Percentiles rank a stretch among this genome's conserved stretches.
These are phyloP conservation scores for Furcula furcula DNA, from an alignment of 2,888 invertebrate genomes.

Conservation along the genomic window DNA sequence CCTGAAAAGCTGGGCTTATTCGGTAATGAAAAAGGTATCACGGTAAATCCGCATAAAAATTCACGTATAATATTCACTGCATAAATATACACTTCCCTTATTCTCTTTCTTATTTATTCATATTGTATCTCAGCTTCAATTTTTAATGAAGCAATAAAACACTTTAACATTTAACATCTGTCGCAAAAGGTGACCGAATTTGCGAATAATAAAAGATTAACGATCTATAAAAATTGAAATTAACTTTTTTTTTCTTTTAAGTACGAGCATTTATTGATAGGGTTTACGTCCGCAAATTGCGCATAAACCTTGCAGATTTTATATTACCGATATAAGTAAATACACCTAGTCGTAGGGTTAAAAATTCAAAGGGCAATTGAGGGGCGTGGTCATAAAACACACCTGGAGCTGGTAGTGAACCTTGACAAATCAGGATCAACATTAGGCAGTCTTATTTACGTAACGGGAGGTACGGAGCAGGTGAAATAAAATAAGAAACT, in stretches of 20 bases:
- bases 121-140: no score
- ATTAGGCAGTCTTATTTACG: constrained; percentile 33
- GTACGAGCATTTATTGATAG: constrained; percentile 19
- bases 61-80: no score
- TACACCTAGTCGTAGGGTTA: no score
- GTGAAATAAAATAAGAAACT: constrained; percentile 25
- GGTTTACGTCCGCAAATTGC: constrained; percentile 10
- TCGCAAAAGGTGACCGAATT: constrained; percentile 14
- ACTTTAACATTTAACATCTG: constrained; percentile 9
- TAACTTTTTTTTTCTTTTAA: constrained; percentile 10
- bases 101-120: no score
- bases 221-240: constrained; percentile 13
- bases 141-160: constrained; percentile 19
- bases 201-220: constrained; percentile 18
- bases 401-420: constrained; percentile 29
- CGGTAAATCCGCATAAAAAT: no score
- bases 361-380: constrained; percentile 40
- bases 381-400: constrained; percentile 30
- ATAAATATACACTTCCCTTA: no score
- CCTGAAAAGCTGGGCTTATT: no score
- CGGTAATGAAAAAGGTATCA: no score
- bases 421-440: constrained; percentile 32
- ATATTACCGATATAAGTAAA: constrained; percentile 12
- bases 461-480: constrained; percentile 12
- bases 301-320: constrained; percentile 14